phyloP scores from a whole-genome alignment of 2,797 vertebrate genomes.

The Enoplosus armatus region DNA sequence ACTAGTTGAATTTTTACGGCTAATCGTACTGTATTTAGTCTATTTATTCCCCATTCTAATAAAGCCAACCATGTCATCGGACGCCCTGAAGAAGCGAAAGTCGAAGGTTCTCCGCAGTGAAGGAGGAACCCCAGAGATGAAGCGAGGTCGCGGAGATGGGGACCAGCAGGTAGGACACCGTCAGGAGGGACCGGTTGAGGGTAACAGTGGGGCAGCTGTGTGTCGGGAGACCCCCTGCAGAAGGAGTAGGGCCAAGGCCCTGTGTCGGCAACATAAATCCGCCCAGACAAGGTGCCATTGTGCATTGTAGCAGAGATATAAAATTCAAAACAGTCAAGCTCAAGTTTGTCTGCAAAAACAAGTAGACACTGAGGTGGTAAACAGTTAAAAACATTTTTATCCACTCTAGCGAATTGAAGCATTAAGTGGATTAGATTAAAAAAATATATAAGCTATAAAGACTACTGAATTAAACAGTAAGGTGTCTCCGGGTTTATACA shows the following conservation, averaged over 20 bases:
- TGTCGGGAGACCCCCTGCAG: not conserved
- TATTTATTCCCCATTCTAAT: rapidly evolving
- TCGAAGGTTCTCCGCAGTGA: conserved; percentile 95
- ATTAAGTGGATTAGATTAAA: not conserved
- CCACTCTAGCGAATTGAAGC: not conserved
- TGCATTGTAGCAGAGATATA: not conserved
- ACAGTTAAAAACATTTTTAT: not conserved
- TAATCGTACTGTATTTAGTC: rapidly evolving
- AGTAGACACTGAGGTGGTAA: not conserved
- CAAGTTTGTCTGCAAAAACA: not conserved
- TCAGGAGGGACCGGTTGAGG: not conserved
- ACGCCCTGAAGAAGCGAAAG: conserved; percentile 94
- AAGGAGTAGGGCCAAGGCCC: not conserved
- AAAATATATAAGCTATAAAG: not conserved
- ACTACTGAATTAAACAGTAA: not conserved
- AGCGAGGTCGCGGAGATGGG: conserved; percentile 87
- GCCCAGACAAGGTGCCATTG: not conserved
- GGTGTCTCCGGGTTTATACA: not conserved
- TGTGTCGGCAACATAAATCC: not conserved
- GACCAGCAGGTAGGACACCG: conserved; percentile 85
- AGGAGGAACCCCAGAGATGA: conserved; percentile 88
- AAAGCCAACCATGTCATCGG: conserved; percentile 82
- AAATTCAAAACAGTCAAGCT: not conserved
- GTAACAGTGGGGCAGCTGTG: not conserved
- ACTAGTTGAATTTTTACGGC: rapidly evolving